Base-by-base conservation (phyloP, 2,113 vertebrate genomes). In the Verasper variegatus region DNA sequence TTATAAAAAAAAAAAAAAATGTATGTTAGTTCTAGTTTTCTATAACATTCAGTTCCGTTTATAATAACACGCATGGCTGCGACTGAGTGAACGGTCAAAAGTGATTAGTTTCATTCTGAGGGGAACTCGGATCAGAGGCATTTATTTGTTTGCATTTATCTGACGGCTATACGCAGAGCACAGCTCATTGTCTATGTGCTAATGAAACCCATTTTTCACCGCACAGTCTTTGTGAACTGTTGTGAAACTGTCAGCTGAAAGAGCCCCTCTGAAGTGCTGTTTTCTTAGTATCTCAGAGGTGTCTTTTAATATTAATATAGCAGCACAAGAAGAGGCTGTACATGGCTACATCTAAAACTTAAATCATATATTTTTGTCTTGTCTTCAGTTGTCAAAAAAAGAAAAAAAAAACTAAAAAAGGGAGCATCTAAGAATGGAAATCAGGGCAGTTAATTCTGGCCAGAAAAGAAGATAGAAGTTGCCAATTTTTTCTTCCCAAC, bases 401-500 rank as follows among this genome's bases (percentile, higher is more conserved):
- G 3, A 54, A 45, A 45, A 13, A 3, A 54, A 52, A n/a, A 84
- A 74, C 54, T 76, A 82, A 81, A 86, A 86, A 84, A 26, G 47
- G 27, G 64, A 71, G 55, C 7, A 63, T 80, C 63, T 81, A 79
- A 72, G 68, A 82, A 70, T 74, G 62, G 80, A 89, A 86, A 85
- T 56, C 1, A 65, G 80, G 54, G 17, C 73, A 71, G 63, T 52
- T 70, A 26, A 31, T 8, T 68, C 57, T 68, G 68, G 61, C 63
- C 58, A 47, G 59, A 76, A 45, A 72, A 65, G 54, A 66, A 76
- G 59, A 80, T 7, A 12, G 52, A 78, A 63, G 21, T 71, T 42
- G 51, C 21, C 75, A 78, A 35, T 70, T 54, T n/a, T 80, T 52
- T 31, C 1, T 20, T 40, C 40, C 63, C 71, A 40, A 45, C 18